Evolutionary conservation across 2,888 invertebrate species (phyloP), one percentile per base, ranked within the genome.

Genomic region (Drosophila leonis): DNA sequence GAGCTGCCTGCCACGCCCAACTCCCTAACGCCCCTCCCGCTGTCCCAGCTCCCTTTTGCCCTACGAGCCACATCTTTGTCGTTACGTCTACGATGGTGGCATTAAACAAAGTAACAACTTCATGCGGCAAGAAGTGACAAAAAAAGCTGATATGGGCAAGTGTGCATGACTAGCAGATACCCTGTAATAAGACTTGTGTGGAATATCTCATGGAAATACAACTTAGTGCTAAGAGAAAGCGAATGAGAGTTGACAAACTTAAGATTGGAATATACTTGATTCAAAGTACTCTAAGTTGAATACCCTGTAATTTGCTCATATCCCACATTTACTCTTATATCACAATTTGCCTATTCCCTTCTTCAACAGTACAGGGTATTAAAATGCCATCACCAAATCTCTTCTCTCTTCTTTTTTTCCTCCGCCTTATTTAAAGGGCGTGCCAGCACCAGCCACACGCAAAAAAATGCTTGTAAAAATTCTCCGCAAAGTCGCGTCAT

Each of bases 21-120:
- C 54, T n/a, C 13, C 54, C 54, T 37, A 39, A 7, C n/a, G 54
- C 5, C 27, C 6, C 1, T 24, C 1, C 27, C 24, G 9, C 29
- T 15, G 44, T 24, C 6, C n/a, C 18, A 13, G n/a, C 44, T 15
- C 12, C 37, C 18, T 33, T 37, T 37, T 10, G 8, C 27, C 31
- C 55, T 35, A 37, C 31, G 33, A 55, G 42, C 79, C 56, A 75
- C 55, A 62, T 74, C 79, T 66, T 74, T 35, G 78, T 78, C 76
- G 55, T 48, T 65, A 46, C 80, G 75, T 79, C 78, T 72, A 75
- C 63, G 80, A 66, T 57, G 72, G 72, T 64, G 76, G 80, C 83
- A 84, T 88, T 88, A 83, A 88, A 85, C 78, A 83, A 88, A 88
- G 88, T 88, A 88, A 88, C 86, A 84, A 78, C 88, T 84, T 84